Conservation (phyloP, 2,888 invertebrate species). For the Crocallis elinguaria region DNA sequence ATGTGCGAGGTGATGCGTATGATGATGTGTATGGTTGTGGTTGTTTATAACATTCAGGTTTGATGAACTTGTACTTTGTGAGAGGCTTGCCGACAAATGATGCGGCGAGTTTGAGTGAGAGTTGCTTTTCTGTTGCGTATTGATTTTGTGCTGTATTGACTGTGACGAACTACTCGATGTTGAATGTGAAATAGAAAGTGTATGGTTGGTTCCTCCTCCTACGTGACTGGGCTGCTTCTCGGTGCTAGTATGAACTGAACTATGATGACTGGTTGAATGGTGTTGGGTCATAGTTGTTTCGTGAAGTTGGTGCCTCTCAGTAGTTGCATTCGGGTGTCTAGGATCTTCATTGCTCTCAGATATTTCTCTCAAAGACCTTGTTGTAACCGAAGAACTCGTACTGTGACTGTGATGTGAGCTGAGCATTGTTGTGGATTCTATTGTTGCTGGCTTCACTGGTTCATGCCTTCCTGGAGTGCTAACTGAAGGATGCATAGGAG, state of each 20-base stretch:
- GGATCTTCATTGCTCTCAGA: conserved; percentile 81
- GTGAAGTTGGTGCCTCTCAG: conserved; percentile 86
- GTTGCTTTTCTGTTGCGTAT: conserved; percentile 79
- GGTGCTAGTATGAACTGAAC: conserved; percentile 87
- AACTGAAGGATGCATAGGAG: conserved; percentile 85
- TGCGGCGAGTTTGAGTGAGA: conserved; percentile 80
- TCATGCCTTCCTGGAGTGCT: conserved; percentile 78
- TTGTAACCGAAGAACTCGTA: conserved; percentile 89
- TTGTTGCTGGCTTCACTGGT: conserved; percentile 79
- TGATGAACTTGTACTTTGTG: conserved; percentile 80
- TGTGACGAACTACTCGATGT: conserved; percentile 88
- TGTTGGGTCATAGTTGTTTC: conserved; percentile 88
- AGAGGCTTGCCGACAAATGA: conserved; percentile 83
- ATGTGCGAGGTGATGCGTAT: conserved; percentile 85
- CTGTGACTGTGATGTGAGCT: conserved; percentile 90
- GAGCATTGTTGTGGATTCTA: conserved; percentile 88
- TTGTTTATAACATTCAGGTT: conserved; percentile 84
- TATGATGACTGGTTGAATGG: conserved; percentile 87
- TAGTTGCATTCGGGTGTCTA: conserved; percentile 74
- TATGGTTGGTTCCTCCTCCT: conserved; percentile 82
- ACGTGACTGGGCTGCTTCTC: conserved; percentile 85
- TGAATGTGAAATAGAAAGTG: conserved; percentile 88
- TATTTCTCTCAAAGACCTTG: conserved; percentile 86
- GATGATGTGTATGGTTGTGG: conserved; percentile 88
- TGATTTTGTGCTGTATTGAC: conserved; percentile 86